Conservation (phyloP, 1,140 invertebrate species). For the Anastrepha obliqua region DNA sequence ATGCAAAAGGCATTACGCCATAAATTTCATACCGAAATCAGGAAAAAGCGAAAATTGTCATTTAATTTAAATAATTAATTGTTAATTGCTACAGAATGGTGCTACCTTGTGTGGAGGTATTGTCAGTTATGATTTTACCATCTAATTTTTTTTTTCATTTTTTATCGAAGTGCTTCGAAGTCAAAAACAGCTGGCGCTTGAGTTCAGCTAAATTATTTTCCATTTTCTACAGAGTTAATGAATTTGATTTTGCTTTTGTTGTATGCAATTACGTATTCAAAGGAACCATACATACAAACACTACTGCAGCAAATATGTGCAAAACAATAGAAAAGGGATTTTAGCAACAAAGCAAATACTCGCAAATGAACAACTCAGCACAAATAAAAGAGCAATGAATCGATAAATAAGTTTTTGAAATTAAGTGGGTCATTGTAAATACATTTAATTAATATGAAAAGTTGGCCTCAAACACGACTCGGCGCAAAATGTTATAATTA, state of each 20-base stretch:
- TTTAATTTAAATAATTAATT: slow-evolving; percentile 53
- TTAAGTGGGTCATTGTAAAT: not conserved
- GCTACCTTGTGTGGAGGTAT: not conserved
- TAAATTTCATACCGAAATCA: slow-evolving; percentile 40
- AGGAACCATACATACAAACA: not conserved
- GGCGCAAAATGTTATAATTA: not conserved
- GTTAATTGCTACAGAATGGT: slow-evolving; percentile 36
- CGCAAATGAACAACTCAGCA: slow-evolving; percentile 3
- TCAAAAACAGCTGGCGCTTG: not conserved
- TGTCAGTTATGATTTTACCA: not conserved
- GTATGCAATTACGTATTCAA: not conserved
- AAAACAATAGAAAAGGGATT: not conserved
- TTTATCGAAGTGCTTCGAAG: not conserved
- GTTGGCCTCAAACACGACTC: not conserved
- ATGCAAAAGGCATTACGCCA: slow-evolving; percentile 22
- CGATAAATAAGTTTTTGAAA: not conserved
- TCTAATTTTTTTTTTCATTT: not conserved
- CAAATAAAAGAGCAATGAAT: slow-evolving; percentile 12
- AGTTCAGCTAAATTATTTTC: slow-evolving; percentile 14
- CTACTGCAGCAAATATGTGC: not conserved
- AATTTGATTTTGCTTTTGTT: slow-evolving; percentile 7
- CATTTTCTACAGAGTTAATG: not conserved
- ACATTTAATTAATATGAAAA: not conserved
- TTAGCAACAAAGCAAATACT: slow-evolving; percentile 3
- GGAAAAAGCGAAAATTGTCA: slow-evolving; percentile 48